phyloP scores from a whole-genome alignment of 2,113 vertebrate species.

The Xenopus tropicalis region UCB_Xtro_10.0 CM004449.2:102483501-102484000 shows the following conservation, averaged over 20 bases:
- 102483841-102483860: no score
- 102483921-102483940: no score
- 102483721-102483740: constrained; percentile 50
- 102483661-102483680: constrained; percentile 54
- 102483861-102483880: no score
- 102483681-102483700: constrained; percentile 54
- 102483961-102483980: no score
- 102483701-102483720: constrained; percentile 53
- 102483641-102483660: constrained; percentile 48
- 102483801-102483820: no score
- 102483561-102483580: constrained; percentile 93
- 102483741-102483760: constrained; percentile 41
- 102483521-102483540: constrained; percentile 97
- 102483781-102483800: no score
- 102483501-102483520: constrained; percentile 95
- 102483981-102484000: no score
- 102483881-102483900: no score
- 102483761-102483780: constrained; percentile 47
- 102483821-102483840: no score
- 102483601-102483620: constrained; percentile 69
- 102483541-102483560: constrained; percentile 74
- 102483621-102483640: constrained; percentile 55
- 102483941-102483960: no score
- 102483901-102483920: no score
- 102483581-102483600: constrained; percentile 82